Evolutionary conservation across 1,140 invertebrate genomes (phyloP).

Genomic region (Drosophila pandora): DNA sequence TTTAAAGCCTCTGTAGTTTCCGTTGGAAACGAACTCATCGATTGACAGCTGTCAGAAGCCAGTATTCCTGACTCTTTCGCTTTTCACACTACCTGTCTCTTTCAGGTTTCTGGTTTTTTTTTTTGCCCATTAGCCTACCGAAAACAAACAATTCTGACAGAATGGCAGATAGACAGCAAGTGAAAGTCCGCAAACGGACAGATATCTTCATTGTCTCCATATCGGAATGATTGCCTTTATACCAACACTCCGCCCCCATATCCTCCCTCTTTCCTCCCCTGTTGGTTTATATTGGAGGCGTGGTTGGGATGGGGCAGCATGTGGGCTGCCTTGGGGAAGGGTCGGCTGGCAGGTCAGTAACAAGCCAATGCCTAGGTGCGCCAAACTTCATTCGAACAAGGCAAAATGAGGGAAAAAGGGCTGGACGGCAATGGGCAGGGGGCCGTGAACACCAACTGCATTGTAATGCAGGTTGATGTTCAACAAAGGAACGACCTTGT

Average conservation of each 20-base stretch:
- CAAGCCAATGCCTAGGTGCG: constrained; percentile 29
- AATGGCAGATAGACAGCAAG: constrained; percentile 6
- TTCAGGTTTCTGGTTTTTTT: not conserved
- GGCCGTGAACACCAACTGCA: constrained; percentile 10
- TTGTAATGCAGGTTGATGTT: constrained; percentile 31
- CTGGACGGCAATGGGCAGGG: not conserved
- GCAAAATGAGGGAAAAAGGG: not conserved
- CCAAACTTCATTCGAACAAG: constrained; percentile 23
- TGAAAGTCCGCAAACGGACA: constrained; percentile 12
- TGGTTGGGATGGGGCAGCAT: constrained; percentile 22
- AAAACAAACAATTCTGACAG: constrained; percentile 33
- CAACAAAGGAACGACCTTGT: constrained; percentile 25
- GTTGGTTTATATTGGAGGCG: constrained; percentile 25
- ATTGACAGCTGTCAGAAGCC: constrained; percentile 35
- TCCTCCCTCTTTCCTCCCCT: not conserved
- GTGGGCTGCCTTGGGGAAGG: constrained; percentile 8
- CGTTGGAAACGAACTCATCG: constrained; percentile 12
- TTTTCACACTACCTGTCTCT: not conserved
- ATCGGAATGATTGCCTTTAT: not conserved
- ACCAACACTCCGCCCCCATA: not conserved
- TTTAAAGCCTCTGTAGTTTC: not conserved
- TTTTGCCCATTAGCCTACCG: not conserved
- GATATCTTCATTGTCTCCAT: constrained; percentile 19
- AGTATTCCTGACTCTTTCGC: not conserved
- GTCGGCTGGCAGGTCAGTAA: constrained; percentile 11